phyloP scores from a whole-genome alignment of 30 jellyfish, hydroid and myxozoan species.

The Aurelia coerulea region DNA sequence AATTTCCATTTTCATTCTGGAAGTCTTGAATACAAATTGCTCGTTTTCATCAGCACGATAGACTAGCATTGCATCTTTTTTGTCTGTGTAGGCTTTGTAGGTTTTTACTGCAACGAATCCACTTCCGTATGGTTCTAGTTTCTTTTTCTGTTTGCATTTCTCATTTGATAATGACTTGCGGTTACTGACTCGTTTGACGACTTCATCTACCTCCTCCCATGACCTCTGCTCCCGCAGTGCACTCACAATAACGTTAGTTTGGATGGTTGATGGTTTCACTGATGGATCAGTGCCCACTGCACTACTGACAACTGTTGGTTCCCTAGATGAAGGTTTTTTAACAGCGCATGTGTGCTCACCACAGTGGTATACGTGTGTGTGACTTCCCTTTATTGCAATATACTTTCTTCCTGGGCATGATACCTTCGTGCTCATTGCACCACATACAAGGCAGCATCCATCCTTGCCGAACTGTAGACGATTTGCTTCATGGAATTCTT shows the following conservation, averaged over 20 bases:
- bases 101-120: neutral
- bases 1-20: neutral
- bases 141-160: no score
- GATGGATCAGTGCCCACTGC: neutral
- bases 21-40: conserved; percentile 2
- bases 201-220: conserved; percentile 1
- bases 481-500: neutral
- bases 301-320: neutral
- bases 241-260: neutral
- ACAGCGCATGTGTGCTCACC: conserved; percentile 1
- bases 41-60: neutral
- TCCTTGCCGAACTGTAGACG: neutral
- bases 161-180: no score
- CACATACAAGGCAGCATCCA: conserved; percentile 3
- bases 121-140: neutral
- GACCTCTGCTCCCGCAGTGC: neutral
- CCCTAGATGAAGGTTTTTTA: neutral
- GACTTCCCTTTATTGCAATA: neutral
- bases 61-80: neutral
- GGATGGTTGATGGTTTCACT: conserved; percentile 2
- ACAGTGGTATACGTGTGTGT: neutral
- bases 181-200: neutral
- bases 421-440: neutral
- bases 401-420: neutral
- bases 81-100: conserved; percentile 3